Base-by-base conservation (phyloP, 2,113 vertebrate genomes). In the Pluvialis apricaria region DNA sequence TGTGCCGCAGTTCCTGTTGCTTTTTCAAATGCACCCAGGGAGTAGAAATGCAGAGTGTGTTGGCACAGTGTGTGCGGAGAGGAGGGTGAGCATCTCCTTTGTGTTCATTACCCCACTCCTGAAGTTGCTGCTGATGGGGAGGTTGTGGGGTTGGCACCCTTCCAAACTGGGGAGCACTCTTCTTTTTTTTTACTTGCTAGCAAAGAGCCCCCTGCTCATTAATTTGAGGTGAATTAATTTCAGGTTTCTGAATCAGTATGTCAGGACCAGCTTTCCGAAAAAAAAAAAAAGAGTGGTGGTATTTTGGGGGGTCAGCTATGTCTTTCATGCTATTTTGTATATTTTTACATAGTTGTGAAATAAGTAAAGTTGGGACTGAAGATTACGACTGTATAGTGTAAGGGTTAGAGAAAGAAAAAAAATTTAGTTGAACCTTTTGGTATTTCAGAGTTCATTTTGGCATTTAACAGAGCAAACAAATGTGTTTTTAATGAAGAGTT, bases 401-500 rank as follows among this genome's bases (percentile, higher is more conserved):
- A 84, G 34, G 10, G 40, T 44, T 90, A 68, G 65, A 68, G 77
- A 88, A 92, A 68, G 47, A 60, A 68, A 77, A 82, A 68, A 42
- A 3, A 11, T 47, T 52, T 69, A 76, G 44, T 66, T 77, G 42
- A 93, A 84, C 57, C 65, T 89, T 94, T 82, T 58, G 78, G 34
- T 92, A 55, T 91, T 94, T 88, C n/a, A n/a, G 75, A 89, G 66
- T 72, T 94, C 86, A 58, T 93, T 49, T 82, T 96, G 86, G 88
- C 92, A 72, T 96, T 96, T 89, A 83, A 72, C 83, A 85, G 96
- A 91, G 88, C 81, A 92, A 96, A 91, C 90, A 96, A 96, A 96
- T 91, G 90, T 95, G 96, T 89, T 94, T 94, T 91, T 95, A 86
- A 95, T 97, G 83, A 94, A 91, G 70, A 86, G 62, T 82, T 96